Percentiles rank a stretch among this genome's conserved stretches.
Conservation (phyloP, 2,797 vertebrate genomes). For the Rhinoraja longicauda region DNA sequence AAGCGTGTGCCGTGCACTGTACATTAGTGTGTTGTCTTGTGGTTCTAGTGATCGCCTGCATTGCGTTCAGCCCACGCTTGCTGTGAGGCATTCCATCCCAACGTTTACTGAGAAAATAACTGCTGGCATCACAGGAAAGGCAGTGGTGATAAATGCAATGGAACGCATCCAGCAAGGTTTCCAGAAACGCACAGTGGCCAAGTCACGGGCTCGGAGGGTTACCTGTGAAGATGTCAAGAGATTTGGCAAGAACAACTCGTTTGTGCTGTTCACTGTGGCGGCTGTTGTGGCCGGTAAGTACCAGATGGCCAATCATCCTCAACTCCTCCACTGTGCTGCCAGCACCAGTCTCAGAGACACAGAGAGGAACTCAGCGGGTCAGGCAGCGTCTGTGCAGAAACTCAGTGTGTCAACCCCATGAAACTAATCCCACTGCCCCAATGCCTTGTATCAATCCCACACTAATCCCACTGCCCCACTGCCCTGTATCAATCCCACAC, state of each 20-base stretch:
- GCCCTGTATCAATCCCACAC: no score
- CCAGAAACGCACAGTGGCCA: slow-evolving; percentile 83
- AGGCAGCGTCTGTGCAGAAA: no score
- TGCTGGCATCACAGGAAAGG: slow-evolving; percentile 76
- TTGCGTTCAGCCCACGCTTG: not conserved
- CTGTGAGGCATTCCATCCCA: not conserved
- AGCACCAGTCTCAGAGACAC: slow-evolving; percentile 42
- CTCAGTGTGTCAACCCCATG: no score
- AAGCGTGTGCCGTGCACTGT: not conserved
- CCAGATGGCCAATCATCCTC: no score
- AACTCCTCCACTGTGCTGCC: slow-evolving; percentile 43
- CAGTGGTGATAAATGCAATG: slow-evolving; percentile 67
- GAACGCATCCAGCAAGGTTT: slow-evolving; percentile 85
- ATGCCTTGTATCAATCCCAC: no score
- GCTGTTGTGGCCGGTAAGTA: slow-evolving; percentile 85
- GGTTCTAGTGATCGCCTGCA: not conserved
- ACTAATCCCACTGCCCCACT: no score
- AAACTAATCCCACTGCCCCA: no score
- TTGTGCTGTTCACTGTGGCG: slow-evolving; percentile 85
- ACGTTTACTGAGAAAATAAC: slow-evolving; percentile 54
- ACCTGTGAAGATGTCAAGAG: slow-evolving; percentile 83
- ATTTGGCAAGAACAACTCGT: slow-evolving; percentile 84
- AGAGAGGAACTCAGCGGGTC: no score
- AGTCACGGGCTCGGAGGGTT: slow-evolving; percentile 89
- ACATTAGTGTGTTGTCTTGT: not conserved